Percentiles rank a stretch among this genome's conserved stretches.
Evolutionary conservation across 2,797 vertebrate species (phyloP).

Genomic region (Poecilia wingei): DNA sequence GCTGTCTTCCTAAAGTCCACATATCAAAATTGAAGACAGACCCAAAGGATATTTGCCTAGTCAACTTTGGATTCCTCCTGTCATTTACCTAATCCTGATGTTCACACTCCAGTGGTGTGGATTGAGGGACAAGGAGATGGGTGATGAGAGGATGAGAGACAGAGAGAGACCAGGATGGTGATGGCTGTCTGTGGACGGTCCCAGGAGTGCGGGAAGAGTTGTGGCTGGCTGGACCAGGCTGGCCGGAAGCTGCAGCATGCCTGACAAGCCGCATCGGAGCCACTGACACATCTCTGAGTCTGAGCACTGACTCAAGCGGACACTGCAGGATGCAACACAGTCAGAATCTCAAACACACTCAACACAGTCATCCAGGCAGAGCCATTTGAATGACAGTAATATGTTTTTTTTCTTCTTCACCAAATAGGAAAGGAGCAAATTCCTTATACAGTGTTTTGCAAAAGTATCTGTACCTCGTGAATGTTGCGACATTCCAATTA

Average conservation of each 20-base stretch:
- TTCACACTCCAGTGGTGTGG: constrained; percentile 73
- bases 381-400: constrained; percentile 52
- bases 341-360: constrained; percentile 71
- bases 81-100: constrained; percentile 76
- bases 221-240: constrained; percentile 64
- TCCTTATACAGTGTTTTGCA: not conserved
- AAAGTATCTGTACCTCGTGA: not conserved
- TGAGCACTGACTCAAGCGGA: constrained; percentile 74
- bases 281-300: constrained; percentile 75
- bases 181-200: constrained; percentile 76
- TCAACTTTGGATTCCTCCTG: constrained; percentile 67
- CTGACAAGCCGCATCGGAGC: constrained; percentile 82
- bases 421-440: constrained; percentile 22
- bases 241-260: constrained; percentile 72
- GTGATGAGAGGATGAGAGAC: constrained; percentile 71
- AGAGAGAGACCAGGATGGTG: constrained; percentile 63
- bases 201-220: constrained; percentile 64
- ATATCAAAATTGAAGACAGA: constrained; percentile 49
- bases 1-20: constrained; percentile 34
- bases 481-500: not conserved
- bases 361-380: constrained; percentile 62
- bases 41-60: constrained; percentile 67
- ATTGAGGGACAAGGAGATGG: constrained; percentile 71
- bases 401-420: constrained; percentile 17
- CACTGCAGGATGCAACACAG: constrained; percentile 56